Base-by-base conservation (phyloP, 2,113 vertebrate genomes). In the Cebus imitator region DNA sequence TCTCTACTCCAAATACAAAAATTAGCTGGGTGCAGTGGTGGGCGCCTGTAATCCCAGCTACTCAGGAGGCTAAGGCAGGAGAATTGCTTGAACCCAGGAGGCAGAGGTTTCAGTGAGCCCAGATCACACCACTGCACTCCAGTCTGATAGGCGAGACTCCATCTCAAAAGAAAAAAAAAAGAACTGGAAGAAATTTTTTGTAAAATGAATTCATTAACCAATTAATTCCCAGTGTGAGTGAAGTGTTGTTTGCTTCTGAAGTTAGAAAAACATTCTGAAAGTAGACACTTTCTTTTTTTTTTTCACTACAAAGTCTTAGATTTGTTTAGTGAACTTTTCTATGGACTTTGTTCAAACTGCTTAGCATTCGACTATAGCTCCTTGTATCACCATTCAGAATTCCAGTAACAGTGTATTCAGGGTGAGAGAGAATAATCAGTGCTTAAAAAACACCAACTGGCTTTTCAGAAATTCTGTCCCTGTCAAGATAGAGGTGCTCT, bases 241-340 rank as follows among this genome's bases (percentile, higher is more conserved):
- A 94, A 95, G 50, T 91, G 40, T n/a, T 93, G 32, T 43, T 90
- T 78, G 76, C 79, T 91, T 89, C 90, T 80, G n/a, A 75, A 90
- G n/a, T 83, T 87, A 82, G 66, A 93, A 84, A 66, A 16, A 64
- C 13, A 72, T 58, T 95, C 32, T 2, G 6, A 70, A 81, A 70
- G 61, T 32, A 1, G n/a, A 12, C 32, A 16, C 66, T 35, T 68
- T 87, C 84, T 95, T 12, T 78, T 48, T 45, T 37, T 68, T 78
- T 90, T 95, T 79, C 11, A 70, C 21, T 48, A 61, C 30, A n/a
- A 45, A n/a, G 25, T 75, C 83, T 93, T 52, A 90, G 17, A 25
- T 84, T 87, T 88, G n/a, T 80, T 92, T 52, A 58, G 27, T 88
- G 48, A 93, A 64, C 72, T 76, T 76, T 80, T 80, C n/a, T 95